Percentiles rank a stretch among this genome's conserved stretches.
phyloP scores from a whole-genome alignment of 1,140 invertebrate species.

The Bombus fervidus region DNA sequence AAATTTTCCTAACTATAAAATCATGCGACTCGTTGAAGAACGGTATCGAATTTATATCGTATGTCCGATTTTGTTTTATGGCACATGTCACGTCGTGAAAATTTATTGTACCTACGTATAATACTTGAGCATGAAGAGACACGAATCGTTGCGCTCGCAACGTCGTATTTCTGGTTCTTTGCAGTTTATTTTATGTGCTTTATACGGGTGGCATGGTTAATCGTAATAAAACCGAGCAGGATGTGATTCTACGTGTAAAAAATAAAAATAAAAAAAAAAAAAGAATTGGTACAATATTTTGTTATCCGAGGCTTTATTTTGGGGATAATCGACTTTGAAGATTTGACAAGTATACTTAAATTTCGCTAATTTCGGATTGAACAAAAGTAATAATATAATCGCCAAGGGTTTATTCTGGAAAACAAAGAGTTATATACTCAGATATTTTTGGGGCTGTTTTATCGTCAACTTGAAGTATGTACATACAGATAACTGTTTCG shows the following conservation, averaged over 20 bases:
- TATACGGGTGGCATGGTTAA: neutral
- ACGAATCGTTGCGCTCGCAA: neutral
- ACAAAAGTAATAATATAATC: too few species aligned
- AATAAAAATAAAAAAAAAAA: neutral
- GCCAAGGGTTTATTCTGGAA: too few species aligned
- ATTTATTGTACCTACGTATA: neutral
- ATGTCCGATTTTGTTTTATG: slow-evolving; percentile 16
- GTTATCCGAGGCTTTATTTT: too few species aligned
- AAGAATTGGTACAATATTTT: neutral
- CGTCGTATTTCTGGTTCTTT: neutral
- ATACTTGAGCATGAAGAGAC: neutral
- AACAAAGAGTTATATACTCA: too few species aligned
- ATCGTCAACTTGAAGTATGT: too few species aligned
- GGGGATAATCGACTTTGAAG: too few species aligned
- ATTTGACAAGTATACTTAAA: too few species aligned
- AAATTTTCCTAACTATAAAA: neutral
- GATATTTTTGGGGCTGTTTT: too few species aligned
- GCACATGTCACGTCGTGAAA: neutral
- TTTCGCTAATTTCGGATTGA: too few species aligned
- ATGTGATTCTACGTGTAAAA: neutral
- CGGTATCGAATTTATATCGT: neutral
- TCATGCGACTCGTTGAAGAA: neutral
- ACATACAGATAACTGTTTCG: too few species aligned
- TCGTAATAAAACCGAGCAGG: too few species aligned
- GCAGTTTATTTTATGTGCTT: neutral